Conservation (phyloP, 2,888 invertebrate genomes). For the Ephialtes manifestator region DNA sequence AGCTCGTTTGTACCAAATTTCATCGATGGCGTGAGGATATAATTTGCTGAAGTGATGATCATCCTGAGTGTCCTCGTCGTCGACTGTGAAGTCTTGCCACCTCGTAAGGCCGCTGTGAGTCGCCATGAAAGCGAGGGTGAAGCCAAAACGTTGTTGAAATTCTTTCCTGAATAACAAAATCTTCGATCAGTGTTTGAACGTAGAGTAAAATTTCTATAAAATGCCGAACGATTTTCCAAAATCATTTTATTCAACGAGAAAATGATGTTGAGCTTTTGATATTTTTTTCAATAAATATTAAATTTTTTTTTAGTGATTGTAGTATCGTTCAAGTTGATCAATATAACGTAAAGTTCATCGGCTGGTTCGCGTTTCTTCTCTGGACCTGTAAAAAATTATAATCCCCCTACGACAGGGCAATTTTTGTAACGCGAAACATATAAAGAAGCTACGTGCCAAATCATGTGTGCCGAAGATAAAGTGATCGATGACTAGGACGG, state of each 20-base stretch:
- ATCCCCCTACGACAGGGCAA: conserved; percentile 27
- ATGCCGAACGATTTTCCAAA: not conserved
- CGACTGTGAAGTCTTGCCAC: conserved; percentile 92
- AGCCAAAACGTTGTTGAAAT: conserved; percentile 94
- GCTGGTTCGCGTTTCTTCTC: conserved; percentile 26
- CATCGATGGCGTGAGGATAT: conserved; percentile 93
- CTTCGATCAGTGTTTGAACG: not conserved
- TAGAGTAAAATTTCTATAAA: not conserved
- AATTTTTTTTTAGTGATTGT: conserved; percentile 8
- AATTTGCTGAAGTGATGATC: conserved; percentile 90
- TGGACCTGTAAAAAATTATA: conserved; percentile 50
- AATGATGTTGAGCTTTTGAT: not conserved
- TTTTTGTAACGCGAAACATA: conserved; percentile 55
- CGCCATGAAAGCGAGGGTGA: conserved; percentile 94
- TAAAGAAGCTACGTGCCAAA: conserved; percentile 67
- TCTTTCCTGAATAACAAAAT: conserved; percentile 89
- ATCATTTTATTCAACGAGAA: conserved; percentile 13
- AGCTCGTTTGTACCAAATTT: conserved; percentile 95
- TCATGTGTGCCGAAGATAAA: conserved; percentile 63
- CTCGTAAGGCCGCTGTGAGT: conserved; percentile 96
- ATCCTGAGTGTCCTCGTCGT: conserved; percentile 84
- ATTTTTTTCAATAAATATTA: not conserved
- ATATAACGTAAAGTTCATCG: conserved; percentile 27
- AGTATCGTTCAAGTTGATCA: conserved; percentile 13
- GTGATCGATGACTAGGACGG: conserved; percentile 41